Evolutionary conservation across 2,888 invertebrate species (phyloP).

Genomic region (Esperia sulphurella): DNA sequence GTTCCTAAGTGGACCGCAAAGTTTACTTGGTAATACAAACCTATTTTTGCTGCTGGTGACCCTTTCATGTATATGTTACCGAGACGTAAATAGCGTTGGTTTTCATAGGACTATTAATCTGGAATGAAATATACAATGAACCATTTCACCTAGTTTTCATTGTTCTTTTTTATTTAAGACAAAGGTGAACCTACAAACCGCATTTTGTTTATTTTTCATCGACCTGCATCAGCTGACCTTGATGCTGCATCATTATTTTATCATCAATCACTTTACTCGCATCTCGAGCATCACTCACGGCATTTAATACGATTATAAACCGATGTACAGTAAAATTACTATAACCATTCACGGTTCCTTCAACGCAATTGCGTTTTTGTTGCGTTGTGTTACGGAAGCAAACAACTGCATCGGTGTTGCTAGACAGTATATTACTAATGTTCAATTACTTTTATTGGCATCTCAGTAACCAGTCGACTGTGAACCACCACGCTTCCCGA

Average conservation of each 20-base stretch:
- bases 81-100: too few species aligned
- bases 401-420: constrained; percentile 15
- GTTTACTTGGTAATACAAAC: too few species aligned
- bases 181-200: constrained; percentile 41
- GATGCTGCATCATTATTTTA: constrained; percentile 59
- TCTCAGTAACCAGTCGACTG: constrained; percentile 25
- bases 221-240: constrained; percentile 53
- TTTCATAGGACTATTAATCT: too few species aligned
- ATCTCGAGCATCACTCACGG: constrained; percentile 38
- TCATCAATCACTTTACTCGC: constrained; percentile 43
- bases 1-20: too few species aligned
- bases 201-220: constrained; percentile 39
- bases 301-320: constrained; percentile 41
- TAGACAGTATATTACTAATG: constrained; percentile 14
- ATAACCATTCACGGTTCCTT: neutral
- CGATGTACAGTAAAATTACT: constrained; percentile 21
- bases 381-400: constrained; percentile 14
- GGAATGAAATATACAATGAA: too few species aligned
- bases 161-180: constrained; percentile 25
- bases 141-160: constrained; percentile 19
- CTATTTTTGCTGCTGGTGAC: too few species aligned
- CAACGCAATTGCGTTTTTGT: constrained; percentile 24
- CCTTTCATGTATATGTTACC: too few species aligned
- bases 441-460: constrained; percentile 22
- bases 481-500: constrained; percentile 22